Conservation (phyloP, 1,140 invertebrate species). For the Listronotus bonariensis region DNA sequence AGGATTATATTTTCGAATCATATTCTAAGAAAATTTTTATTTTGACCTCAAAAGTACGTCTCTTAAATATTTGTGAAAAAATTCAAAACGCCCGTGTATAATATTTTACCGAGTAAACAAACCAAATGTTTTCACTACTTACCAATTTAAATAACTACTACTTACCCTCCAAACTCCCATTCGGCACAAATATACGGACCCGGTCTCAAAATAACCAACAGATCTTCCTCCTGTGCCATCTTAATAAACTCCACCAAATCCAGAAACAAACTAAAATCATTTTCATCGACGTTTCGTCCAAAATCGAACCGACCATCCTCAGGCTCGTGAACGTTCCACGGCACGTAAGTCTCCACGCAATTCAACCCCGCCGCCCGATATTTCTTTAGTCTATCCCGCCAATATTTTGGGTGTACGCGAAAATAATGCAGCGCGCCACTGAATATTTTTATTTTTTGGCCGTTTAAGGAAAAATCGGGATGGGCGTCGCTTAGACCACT, state of each 20-base stretch:
- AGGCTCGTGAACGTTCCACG: slow-evolving; percentile 90
- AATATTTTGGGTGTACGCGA: slow-evolving; percentile 71
- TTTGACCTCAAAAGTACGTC: too few relatives aligned
- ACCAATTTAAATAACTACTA: not conserved
- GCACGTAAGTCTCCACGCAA: slow-evolving; percentile 89
- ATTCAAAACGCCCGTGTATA: too few relatives aligned
- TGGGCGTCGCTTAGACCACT: slow-evolving; percentile 41
- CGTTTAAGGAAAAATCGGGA: slow-evolving; percentile 47
- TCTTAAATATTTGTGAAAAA: too few relatives aligned
- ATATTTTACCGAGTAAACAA: too few relatives aligned
- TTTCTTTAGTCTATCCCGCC: slow-evolving; percentile 64
- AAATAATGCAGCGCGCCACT: slow-evolving; percentile 91
- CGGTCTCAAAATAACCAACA: slow-evolving; percentile 83
- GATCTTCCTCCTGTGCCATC: slow-evolving; percentile 76
- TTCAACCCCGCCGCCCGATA: slow-evolving; percentile 82
- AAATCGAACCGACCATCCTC: slow-evolving; percentile 62
- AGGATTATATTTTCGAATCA: too few relatives aligned
- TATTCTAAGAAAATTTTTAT: too few relatives aligned
- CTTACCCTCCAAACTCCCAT: slow-evolving; percentile 63
- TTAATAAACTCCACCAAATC: slow-evolving; percentile 71
- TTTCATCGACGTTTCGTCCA: slow-evolving; percentile 70
- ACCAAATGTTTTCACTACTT: too few relatives aligned
- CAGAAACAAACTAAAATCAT: slow-evolving; percentile 68
- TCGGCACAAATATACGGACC: slow-evolving; percentile 95
- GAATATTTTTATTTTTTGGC: slow-evolving; percentile 47